These are phyloP conservation scores for Pristionchus japonicus DNA, from an alignment of 2,888 invertebrate genomes.

Conservation along the genomic window DNA sequence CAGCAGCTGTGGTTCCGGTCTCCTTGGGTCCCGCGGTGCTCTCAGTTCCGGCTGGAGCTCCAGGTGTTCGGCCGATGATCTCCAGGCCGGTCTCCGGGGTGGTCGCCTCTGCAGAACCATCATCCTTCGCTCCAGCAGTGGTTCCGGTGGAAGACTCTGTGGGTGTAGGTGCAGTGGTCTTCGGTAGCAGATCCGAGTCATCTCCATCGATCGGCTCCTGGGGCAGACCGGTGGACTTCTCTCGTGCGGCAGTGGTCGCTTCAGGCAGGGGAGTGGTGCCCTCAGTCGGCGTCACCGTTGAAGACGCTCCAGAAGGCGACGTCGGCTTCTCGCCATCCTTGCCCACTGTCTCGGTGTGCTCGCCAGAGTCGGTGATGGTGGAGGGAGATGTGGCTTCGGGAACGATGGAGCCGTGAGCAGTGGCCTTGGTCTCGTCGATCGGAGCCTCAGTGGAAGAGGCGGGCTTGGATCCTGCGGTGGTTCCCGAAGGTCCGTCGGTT, in stretches of 20 bases:
- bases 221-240: background rate
- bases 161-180: background rate
- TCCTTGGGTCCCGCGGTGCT: background rate
- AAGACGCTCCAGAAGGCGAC: too few species aligned
- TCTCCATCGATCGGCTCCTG: background rate
- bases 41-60: background rate
- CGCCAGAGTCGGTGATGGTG: background rate
- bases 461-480: background rate
- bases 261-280: background rate
- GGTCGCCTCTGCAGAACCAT: background rate
- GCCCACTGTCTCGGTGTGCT: background rate
- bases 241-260: background rate
- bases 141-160: background rate
- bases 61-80: background rate
- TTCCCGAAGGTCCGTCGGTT: background rate
- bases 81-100: slow-evolving; percentile 8
- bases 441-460: background rate
- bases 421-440: background rate
- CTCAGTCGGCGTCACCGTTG: too few species aligned
- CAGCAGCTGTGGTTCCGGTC: slow-evolving; percentile 15
- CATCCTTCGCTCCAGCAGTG: background rate
- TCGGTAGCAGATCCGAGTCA: background rate
- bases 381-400: background rate
- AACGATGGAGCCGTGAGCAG: background rate
- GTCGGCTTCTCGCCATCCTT: too few species aligned